Conservation (phyloP, 2,797 vertebrate species). For the Clarias pachynema region DNA sequence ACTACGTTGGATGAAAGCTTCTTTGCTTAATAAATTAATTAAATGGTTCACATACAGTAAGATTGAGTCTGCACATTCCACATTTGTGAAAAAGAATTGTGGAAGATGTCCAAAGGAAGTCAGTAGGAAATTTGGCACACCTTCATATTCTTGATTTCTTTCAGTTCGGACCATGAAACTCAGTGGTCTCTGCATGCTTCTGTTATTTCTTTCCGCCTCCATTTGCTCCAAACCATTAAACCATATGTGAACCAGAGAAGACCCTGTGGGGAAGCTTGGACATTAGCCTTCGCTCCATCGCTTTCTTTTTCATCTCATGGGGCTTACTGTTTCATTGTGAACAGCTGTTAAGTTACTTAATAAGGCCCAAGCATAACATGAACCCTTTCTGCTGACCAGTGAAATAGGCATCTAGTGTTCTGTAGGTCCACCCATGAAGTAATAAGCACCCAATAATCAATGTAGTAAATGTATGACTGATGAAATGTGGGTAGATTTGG, state of each 20-base stretch:
- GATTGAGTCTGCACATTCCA: background rate
- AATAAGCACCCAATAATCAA: conserved; percentile 8
- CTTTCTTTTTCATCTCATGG: conserved; percentile 35
- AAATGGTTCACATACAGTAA: background rate
- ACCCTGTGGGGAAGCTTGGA: conserved; percentile 35
- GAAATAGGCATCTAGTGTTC: background rate
- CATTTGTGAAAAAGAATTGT: background rate
- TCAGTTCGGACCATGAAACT: conserved; percentile 29
- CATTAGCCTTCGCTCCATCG: conserved; percentile 34
- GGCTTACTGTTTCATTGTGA: conserved; percentile 44
- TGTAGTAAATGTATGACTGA: background rate
- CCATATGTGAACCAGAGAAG: conserved; percentile 51
- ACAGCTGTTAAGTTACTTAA: conserved; percentile 54
- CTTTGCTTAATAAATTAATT: background rate
- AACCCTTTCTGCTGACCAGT: background rate
- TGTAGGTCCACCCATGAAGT: background rate
- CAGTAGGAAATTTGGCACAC: conserved; percentile 35
- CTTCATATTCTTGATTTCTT: conserved; percentile 34
- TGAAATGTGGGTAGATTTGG: conserved; percentile 6
- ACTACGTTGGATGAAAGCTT: background rate
- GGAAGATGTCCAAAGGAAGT: conserved; percentile 17
- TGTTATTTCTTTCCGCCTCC: conserved; percentile 28
- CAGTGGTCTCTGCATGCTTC: conserved; percentile 32
- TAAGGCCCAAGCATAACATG: conserved; percentile 23
- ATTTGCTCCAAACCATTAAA: conserved; percentile 42